A percentile compares a stretch with the other conserved stretches of the same genome.
These are phyloP conservation scores for Epistrophe eligans DNA, from an alignment of 2,888 invertebrate species.

Conservation along the genomic window DNA sequence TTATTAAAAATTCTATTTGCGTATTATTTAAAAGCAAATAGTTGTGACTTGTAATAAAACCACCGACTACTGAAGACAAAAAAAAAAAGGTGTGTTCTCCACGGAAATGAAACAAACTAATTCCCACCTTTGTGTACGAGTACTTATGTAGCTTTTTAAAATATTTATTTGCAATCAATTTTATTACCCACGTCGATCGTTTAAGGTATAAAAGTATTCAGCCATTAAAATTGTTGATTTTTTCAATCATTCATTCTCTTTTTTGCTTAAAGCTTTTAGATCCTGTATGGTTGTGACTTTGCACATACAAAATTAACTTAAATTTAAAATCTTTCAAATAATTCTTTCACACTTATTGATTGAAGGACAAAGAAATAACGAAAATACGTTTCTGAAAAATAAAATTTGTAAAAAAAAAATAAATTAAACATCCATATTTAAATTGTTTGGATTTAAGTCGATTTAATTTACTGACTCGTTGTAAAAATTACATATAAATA, in stretches of 20 bases:
- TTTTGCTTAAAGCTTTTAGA: background rate
- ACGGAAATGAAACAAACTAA: constrained; percentile 9
- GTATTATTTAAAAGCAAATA: constrained; percentile 43
- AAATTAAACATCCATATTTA: background rate
- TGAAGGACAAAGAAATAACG: background rate
- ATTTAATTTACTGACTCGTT: background rate
- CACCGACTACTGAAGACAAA: background rate
- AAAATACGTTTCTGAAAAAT: no score
- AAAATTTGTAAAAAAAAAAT: background rate
- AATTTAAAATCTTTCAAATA: background rate
- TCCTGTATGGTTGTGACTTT: background rate
- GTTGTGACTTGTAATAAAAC: constrained; percentile 48
- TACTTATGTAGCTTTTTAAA: background rate
- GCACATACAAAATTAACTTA: background rate
- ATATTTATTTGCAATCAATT: background rate
- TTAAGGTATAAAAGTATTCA: background rate
- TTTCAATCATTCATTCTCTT: background rate
- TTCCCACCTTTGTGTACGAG: background rate
- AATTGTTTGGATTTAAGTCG: background rate
- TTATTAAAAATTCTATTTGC: constrained; percentile 59
- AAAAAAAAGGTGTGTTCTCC: constrained; percentile 29
- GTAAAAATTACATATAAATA: background rate
- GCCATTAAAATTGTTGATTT: background rate
- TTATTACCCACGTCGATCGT: background rate
- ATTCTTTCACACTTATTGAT: background rate